A percentile compares a stretch with the other conserved stretches of the same genome.
Conservation (phyloP, 1,140 invertebrate genomes). For the Phymastichus coffea region DNA sequence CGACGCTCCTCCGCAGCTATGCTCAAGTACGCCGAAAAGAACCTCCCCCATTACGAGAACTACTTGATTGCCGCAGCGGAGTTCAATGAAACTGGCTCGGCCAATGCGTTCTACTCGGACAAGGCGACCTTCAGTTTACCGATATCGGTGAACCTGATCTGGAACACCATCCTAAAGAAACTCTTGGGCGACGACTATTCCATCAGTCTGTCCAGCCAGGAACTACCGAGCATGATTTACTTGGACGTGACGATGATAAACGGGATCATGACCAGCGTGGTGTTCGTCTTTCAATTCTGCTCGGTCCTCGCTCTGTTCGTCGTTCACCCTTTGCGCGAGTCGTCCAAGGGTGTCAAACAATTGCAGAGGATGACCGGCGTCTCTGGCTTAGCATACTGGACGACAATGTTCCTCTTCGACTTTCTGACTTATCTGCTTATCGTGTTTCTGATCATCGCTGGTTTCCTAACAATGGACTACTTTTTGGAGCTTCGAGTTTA, state of each 20-base stretch:
- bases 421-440: constrained; percentile 52
- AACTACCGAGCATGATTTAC: constrained; percentile 33
- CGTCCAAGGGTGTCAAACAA: constrained; percentile 61
- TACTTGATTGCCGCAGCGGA: constrained; percentile 41
- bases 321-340: constrained; percentile 49
- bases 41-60: constrained; percentile 43
- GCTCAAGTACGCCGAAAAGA: no score
- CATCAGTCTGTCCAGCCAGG: constrained; percentile 39
- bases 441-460: constrained; percentile 31
- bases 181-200: constrained; percentile 36
- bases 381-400: constrained; percentile 61
- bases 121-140: constrained; percentile 45
- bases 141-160: constrained; percentile 45
- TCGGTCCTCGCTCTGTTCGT: constrained; percentile 38
- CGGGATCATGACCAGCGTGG: constrained; percentile 28
- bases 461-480: constrained; percentile 36
- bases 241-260: constrained; percentile 15
- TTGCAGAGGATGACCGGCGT: constrained; percentile 71
- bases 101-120: constrained; percentile 47
- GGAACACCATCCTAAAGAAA: constrained; percentile 44
- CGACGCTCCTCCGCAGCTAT: no score
- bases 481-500: constrained; percentile 37
- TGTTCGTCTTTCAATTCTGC: constrained; percentile 42
- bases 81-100: constrained; percentile 21
- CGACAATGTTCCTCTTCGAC: constrained; percentile 64